phyloP scores from a whole-genome alignment of 2,113 vertebrate genomes.

The Neotoma lepida region DNA sequence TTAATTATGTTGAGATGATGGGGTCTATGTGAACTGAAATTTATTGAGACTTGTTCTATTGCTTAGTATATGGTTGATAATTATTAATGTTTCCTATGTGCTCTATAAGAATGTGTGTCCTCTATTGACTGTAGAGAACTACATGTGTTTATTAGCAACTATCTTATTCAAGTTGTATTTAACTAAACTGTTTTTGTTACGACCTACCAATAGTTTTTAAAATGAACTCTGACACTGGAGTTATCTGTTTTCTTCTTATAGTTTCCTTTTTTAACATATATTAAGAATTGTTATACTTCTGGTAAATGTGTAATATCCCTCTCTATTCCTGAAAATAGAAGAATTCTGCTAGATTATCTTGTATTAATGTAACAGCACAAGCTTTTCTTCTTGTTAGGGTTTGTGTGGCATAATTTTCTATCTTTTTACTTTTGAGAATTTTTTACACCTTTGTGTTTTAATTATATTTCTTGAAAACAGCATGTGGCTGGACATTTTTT shows the following conservation, averaged over 20 bases:
- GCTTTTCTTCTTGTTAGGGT: conserved; percentile 66
- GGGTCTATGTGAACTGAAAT: conserved; percentile 62
- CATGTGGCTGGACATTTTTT: conserved; percentile 53
- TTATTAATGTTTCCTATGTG: conserved; percentile 72
- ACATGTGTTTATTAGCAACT: conserved; percentile 53
- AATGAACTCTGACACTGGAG: conserved; percentile 54
- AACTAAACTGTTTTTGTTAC: conserved; percentile 46
- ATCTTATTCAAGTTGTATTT: conserved; percentile 68
- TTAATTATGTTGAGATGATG: conserved; percentile 60
- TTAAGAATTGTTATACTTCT: conserved; percentile 68
- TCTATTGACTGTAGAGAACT: conserved; percentile 66
- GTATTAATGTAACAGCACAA: conserved; percentile 52
- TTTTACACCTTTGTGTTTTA: conserved; percentile 43
- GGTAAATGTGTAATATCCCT: conserved; percentile 60
- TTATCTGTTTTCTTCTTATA: conserved; percentile 64
- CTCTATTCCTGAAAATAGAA: conserved; percentile 52
- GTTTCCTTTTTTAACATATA: conserved; percentile 56
- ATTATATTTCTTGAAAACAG: conserved; percentile 50
- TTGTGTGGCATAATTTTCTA: conserved; percentile 64
- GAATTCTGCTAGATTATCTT: conserved; percentile 58
- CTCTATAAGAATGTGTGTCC: conserved; percentile 67
- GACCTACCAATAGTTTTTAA: conserved; percentile 65
- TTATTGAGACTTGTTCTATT: conserved; percentile 70
- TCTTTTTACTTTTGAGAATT: conserved; percentile 57
- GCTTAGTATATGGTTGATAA: conserved; percentile 60